Conservation (phyloP, 2,113 vertebrate species). For the Neoarius graeffei region DNA sequence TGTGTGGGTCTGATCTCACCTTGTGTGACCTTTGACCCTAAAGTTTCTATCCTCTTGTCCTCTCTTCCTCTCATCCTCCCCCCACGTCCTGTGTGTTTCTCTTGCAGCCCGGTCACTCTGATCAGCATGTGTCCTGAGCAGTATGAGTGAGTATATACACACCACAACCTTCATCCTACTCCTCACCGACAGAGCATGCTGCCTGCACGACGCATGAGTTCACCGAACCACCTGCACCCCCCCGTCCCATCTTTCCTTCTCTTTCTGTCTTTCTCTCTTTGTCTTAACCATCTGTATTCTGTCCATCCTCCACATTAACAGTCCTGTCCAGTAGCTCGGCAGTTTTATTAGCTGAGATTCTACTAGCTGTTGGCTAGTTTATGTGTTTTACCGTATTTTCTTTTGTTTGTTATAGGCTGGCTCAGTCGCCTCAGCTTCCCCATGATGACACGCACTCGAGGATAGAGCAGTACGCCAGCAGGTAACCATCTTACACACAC, state of each 20-base stretch:
- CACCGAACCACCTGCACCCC: conserved; percentile 48
- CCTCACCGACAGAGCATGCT: conserved; percentile 63
- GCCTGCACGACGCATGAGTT: conserved; percentile 50
- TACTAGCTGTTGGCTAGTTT: not conserved
- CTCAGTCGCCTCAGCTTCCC: conserved; percentile 89
- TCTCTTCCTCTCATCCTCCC: conserved; percentile 16
- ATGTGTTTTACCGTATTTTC: conserved; percentile 36
- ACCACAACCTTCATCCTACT: conserved; percentile 43
- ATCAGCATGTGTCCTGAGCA: conserved; percentile 99
- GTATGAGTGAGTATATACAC: conserved; percentile 89
- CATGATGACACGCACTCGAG: conserved; percentile 96
- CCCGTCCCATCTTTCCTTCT: conserved; percentile 2
- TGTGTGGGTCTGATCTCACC: conserved; percentile 15
- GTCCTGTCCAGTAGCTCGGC: conserved; percentile 54
- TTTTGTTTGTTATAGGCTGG: conserved; percentile 76
- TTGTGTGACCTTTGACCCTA: conserved; percentile 46
- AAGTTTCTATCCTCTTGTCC: conserved; percentile 14
- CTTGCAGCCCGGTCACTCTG: conserved; percentile 94
- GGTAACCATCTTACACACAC: conserved; percentile 70
- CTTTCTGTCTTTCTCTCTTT: conserved; percentile 29
- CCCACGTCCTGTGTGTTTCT: conserved; percentile 51
- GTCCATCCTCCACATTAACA: conserved; percentile 54
- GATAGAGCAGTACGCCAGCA: conserved; percentile 94
- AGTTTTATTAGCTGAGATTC: conserved; percentile 38
- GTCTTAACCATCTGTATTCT: conserved; percentile 31